A percentile compares a stretch with the other conserved stretches of the same genome.
phyloP scores from a whole-genome alignment of 2,888 invertebrate species.

The Stenchaetothrips biformis region DNA sequence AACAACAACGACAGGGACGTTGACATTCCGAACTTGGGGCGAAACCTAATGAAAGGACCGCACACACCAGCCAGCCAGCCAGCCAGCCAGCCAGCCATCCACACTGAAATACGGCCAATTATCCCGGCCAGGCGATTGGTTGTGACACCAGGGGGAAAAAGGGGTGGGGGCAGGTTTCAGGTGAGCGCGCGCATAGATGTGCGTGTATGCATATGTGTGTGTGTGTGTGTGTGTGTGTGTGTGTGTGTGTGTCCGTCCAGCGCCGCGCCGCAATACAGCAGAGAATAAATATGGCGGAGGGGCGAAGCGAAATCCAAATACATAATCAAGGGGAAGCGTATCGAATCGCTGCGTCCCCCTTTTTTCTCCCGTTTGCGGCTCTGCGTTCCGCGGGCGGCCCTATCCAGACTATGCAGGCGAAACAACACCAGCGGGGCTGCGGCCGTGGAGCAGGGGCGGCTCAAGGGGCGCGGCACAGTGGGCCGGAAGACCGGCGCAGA shows the following conservation, averaged over 20 bases:
- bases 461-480: too few relatives aligned
- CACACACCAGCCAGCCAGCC: too few relatives aligned
- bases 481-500: too few relatives aligned
- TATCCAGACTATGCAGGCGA: not conserved
- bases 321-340: not conserved
- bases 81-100: too few relatives aligned
- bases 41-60: too few relatives aligned
- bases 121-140: constrained; percentile 29
- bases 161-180: constrained; percentile 28
- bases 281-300: not conserved
- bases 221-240: constrained; percentile 27
- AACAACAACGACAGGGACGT: too few relatives aligned
- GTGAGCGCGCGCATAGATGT: constrained; percentile 22
- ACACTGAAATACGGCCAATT: constrained; percentile 13
- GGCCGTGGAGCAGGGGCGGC: not conserved
- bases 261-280: too few relatives aligned
- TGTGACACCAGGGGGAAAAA: constrained; percentile 26
- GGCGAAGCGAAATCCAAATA: not conserved
- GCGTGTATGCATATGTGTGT: constrained; percentile 25
- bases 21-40: too few relatives aligned
- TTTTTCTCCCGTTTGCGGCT: not conserved
- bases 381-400: not conserved
- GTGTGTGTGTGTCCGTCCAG: not conserved
- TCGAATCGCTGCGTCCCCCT: not conserved
- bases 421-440: not conserved